phyloP scores from a whole-genome alignment of 2,113 vertebrate genomes.

The Ariopsis seemanni region DNA sequence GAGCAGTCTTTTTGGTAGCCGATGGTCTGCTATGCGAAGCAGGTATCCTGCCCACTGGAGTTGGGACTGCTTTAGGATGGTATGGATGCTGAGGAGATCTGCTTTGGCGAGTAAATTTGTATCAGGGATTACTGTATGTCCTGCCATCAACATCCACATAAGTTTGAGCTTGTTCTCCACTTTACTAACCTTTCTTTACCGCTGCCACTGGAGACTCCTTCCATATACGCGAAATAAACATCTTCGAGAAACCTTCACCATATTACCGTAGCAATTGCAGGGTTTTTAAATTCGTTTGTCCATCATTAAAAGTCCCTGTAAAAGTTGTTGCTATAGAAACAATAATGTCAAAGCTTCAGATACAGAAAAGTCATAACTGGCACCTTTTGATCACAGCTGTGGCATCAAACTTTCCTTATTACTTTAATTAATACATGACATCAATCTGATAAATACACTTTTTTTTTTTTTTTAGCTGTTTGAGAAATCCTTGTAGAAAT shows the following conservation, averaged over 20 bases:
- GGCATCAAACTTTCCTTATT: neutral
- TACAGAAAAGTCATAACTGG: neutral
- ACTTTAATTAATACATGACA: neutral
- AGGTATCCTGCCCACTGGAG: too few species aligned
- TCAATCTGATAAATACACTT: neutral
- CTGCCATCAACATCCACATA: too few species aligned
- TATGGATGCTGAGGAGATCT: too few species aligned
- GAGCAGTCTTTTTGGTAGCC: too few species aligned
- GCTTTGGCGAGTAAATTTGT: too few species aligned
- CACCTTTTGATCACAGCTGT: neutral
- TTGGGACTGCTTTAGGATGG: too few species aligned
- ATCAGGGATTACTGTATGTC: too few species aligned
- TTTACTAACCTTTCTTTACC: too few species aligned
- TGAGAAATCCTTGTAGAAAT: conserved; percentile 3
- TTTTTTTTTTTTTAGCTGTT: neutral
- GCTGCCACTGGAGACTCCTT: neutral
- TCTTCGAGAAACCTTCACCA: neutral
- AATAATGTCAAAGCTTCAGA: too few species aligned
- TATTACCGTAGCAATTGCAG: neutral
- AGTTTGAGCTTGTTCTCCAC: neutral
- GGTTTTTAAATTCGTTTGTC: neutral
- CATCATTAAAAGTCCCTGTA: neutral
- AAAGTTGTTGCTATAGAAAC: neutral
- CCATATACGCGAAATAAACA: neutral
- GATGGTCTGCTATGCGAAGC: too few species aligned